These are phyloP conservation scores for Melanostoma scalare DNA, from an alignment of 2,888 invertebrate species.

Conservation along the genomic window DNA sequence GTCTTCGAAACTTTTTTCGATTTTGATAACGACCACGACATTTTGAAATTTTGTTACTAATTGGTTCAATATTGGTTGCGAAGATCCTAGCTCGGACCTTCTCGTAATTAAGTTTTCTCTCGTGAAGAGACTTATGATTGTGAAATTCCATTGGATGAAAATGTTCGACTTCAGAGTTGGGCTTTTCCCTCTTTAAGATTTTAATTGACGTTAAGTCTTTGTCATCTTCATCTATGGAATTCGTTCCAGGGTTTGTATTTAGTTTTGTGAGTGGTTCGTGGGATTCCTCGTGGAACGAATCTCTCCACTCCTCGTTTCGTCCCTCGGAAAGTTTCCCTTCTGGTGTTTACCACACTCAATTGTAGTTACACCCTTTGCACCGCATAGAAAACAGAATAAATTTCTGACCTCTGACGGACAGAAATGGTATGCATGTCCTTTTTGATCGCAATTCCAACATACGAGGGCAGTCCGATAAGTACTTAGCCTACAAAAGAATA, in stretches of 20 bases:
- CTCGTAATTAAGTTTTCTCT: slow-evolving; percentile 4
- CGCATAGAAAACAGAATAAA: slow-evolving; percentile 1
- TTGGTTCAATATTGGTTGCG: not conserved
- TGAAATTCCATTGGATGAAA: slow-evolving; percentile 8
- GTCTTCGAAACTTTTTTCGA: slow-evolving; percentile 14
- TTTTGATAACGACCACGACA: not conserved
- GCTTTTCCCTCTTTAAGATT: not conserved
- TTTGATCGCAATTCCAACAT: too few species aligned
- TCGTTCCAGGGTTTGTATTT: not conserved
- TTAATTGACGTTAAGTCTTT: not conserved
- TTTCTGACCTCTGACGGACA: not conserved
- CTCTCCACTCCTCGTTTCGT: slow-evolving; percentile 13
- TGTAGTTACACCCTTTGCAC: not conserved
- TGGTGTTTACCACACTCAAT: slow-evolving; percentile 7
- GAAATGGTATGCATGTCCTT: not conserved
- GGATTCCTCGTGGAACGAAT: slow-evolving; percentile 11
- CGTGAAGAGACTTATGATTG: not conserved
- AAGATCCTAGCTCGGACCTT: slow-evolving; percentile 3
- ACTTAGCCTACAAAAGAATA: too few species aligned
- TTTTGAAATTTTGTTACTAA: not conserved
- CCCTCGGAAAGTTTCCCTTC: slow-evolving; percentile 10
- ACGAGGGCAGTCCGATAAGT: too few species aligned
- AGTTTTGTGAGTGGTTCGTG: slow-evolving; percentile 6
- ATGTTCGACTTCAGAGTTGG: not conserved
- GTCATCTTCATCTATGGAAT: not conserved